A percentile compares a stretch with the other conserved stretches of the same genome.
Evolutionary conservation across 23 tunicate genomes (phyloP).

Genomic region (Oikopleura albicans): DNA sequence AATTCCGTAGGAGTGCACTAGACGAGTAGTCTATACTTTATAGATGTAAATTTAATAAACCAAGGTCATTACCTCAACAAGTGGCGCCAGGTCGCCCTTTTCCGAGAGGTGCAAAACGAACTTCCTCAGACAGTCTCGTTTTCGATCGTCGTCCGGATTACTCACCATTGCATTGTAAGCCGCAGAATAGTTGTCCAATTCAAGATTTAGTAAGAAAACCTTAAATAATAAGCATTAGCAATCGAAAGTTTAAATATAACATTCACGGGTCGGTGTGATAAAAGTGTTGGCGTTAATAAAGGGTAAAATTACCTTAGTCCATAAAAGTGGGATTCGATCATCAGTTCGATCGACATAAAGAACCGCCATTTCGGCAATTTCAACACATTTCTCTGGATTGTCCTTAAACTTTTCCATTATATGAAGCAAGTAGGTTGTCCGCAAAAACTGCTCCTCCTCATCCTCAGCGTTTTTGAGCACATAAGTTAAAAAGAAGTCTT

Average conservation of each 20-base stretch:
- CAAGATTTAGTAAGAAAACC: neutral
- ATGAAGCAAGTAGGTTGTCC: neutral
- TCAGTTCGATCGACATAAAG: neutral
- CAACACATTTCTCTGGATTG: neutral
- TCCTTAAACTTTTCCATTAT: neutral
- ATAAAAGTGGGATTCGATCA: neutral
- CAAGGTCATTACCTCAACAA: neutral
- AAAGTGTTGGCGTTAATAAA: too few species aligned
- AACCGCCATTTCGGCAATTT: neutral
- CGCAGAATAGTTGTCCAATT: neutral
- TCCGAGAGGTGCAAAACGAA: constrained; percentile 4
- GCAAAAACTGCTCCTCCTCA: neutral
- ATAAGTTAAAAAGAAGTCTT: neutral
- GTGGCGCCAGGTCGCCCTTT: neutral
- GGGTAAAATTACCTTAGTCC: constrained; percentile 5
- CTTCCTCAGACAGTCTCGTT: neutral
- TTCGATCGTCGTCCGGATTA: neutral
- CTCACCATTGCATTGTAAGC: neutral
- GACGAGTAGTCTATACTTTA: too few species aligned
- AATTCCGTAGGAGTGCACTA: too few species aligned
- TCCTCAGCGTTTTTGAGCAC: neutral
- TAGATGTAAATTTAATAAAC: too few species aligned
- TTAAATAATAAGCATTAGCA: neutral
- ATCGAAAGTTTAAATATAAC: too few species aligned
- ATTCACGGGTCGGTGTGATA: too few species aligned